Evolutionary conservation across 2,888 invertebrate species (phyloP).

Genomic region (Galeruca laticollis): DNA sequence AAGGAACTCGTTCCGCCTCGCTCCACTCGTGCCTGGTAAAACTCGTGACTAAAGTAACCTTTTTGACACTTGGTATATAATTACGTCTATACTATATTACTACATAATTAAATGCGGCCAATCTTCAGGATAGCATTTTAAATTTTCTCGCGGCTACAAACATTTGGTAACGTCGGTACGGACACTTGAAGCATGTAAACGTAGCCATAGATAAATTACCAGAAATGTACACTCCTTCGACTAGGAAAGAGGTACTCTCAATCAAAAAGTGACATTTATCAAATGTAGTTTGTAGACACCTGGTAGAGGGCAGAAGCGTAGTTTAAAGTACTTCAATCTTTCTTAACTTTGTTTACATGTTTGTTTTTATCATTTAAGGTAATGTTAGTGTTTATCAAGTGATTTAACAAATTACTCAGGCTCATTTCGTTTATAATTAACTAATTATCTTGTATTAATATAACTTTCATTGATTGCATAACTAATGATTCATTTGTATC

Average conservation of each 20-base stretch:
- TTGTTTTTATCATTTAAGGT: conserved; percentile 22
- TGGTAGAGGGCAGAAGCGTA: conserved; percentile 6
- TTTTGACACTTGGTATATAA: no score
- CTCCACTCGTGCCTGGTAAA: no score
- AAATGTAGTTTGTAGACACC: not conserved
- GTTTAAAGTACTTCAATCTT: conserved; percentile 22
- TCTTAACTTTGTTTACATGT: conserved; percentile 27
- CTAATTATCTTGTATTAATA: conserved; percentile 4
- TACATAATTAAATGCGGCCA: no score
- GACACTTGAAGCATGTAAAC: no score
- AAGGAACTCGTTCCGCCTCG: no score
- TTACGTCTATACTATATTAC: no score
- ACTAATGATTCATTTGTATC: conserved; percentile 16
- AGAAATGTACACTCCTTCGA: no score
- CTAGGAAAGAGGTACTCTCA: not conserved
- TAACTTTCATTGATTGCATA: conserved; percentile 19
- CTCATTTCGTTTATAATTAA: not conserved
- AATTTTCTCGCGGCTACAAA: no score
- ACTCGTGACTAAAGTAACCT: no score
- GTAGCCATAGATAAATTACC: no score
- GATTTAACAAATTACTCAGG: not conserved
- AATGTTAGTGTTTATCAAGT: conserved; percentile 11
- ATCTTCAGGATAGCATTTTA: no score
- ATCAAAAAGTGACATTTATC: not conserved
- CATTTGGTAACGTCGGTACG: no score